Evolutionary conservation across 2,113 vertebrate species (phyloP), one percentile per base, ranked within the genome.

Genomic region (Scatophagus argus): DNA sequence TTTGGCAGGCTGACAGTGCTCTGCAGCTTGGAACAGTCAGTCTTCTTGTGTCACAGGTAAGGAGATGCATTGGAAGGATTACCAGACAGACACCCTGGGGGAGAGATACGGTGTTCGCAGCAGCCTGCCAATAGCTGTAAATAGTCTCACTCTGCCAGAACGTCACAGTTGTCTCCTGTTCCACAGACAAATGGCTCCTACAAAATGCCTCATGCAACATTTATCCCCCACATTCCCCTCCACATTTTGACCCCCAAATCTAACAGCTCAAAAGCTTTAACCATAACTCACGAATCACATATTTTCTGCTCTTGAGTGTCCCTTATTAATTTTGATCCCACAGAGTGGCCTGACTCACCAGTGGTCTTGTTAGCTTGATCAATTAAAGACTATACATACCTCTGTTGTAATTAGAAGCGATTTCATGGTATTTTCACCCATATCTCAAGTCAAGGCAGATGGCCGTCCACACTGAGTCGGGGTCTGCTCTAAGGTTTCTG

Each of bases 51-150:
- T 87, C 69, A 70, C 83, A 93, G 88, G 83, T 94, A 82, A 91
- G 78, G 61, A 84, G 86, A 88, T 83, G 70, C 84, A 82, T 85
- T 79, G 86, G 70, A 79, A 64, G 83, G 81, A 88, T 93, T 91
- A 91, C 63, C 68, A 82, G 62, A 65, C 83, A 83, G 65, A 81
- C 62, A 25, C 80, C 77, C 78, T 27, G 41, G 52, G 60, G 77
- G 77, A 73, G 55, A 88, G 82, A 52, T 70, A 56, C 25, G 41
- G 36, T 61, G 76, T 83, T 91, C 55, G 74, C 83, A 87, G 82
- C 62, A 25, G 65, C 56, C 59, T 90, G 90, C 87, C 87, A 80
- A 86, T 89, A 86, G 77, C 89, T 80, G 77, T 91, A 91, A 93
- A 92, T 84, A 87, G 59, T 83, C 66, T 77, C 17, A 5, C 83